Evolutionary conservation across 2,888 invertebrate genomes (phyloP), one percentile per base, ranked within the genome.

Genomic region (Tridacna gigas): DNA sequence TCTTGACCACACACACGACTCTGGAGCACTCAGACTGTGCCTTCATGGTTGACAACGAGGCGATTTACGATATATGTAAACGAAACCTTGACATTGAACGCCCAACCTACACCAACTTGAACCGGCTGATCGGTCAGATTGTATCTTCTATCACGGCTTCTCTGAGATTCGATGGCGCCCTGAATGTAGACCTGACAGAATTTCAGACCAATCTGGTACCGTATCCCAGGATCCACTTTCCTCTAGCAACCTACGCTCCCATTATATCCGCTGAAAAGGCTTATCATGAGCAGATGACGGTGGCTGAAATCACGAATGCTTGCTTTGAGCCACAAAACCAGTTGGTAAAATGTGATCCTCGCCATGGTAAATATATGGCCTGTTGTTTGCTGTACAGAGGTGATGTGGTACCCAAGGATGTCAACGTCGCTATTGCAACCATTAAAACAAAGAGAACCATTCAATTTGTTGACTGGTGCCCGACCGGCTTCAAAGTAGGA

Each of bases 31-130:
- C 56, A 20, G 56, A 56, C 56, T 56, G 56, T 11, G 56, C 56
- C 56, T 56, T 56, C 56, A 56, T 56, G 56, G 56, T 56, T 15
- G 56, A 56, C 56, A 56, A 56, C 56, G 56, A 56, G 20, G 56
- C 56, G 56, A 56, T 56, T 56, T 56, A 56, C 9, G 56, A 56
- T 56, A 56, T 56, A 15, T 56, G 56, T 56, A 56, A 56, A 56
- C 56, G 56, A 56, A 56, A 56, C 56, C 56, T 56, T 9, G 56
- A 56, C 9, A 56, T 56, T 56, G 56, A 56, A 20, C 15, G 56
- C 15, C 56, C 56, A 3, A 56, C 56, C 9, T 56, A 56, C 20
- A 56, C 56, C 56, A 56, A 56, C 56, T 56, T 56, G 20, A 56
- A 56, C 11, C 56, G 56, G 20, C 56, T 56, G 20, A 56, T 56